Evolutionary conservation across 2,888 invertebrate species (phyloP), one percentile per base, ranked within the genome.

Genomic region (Rosalia funebris): DNA sequence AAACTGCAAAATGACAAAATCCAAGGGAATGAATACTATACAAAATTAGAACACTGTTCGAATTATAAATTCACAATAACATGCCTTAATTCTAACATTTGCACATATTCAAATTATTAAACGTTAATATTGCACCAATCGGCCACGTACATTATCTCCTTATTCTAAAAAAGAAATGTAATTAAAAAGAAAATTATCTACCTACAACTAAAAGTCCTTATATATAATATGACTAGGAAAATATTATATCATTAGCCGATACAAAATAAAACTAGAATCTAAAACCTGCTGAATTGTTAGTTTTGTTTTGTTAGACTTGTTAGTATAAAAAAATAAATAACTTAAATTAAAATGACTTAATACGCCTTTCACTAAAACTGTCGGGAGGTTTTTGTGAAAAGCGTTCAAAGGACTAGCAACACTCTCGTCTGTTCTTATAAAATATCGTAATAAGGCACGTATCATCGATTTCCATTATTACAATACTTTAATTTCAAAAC

Each of bases 181-280:
- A 54, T 44, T 34, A 60, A 55, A 50, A 52, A 56, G 41, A 14
- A 37, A 34, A 53, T 15, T 32, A 46, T 46, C 32, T 16, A 32
- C 34, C 31, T 47, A 39, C 16, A 44, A 56, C 12, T 50, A 50
- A 52, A 11, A 41, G 44, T 56, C 34, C n/a, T 37, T 55, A 19
- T 45, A 56, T 54, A 53, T 34, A 64, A 62, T 72, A 72, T 80
- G 80, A 80, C 80, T 80, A 80, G 80, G 74, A 75, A 69, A 71
- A 72, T 67, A 62, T 68, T 71, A 78, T 79, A 80, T 76, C 77
- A 80, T 80, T 80, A 80, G 80, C 80, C 80, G 80, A 80, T 79
- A 79, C 66, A 71, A 70, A 70, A 71, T 62, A 62, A 69, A 72
- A 75, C 62, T 68, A 71, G 75, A 75, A 65, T 60, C 70, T 70